Evolutionary conservation across 2,888 invertebrate species (phyloP), one percentile per base, ranked within the genome.

Genomic region (Platyscelio sp.): DNA sequence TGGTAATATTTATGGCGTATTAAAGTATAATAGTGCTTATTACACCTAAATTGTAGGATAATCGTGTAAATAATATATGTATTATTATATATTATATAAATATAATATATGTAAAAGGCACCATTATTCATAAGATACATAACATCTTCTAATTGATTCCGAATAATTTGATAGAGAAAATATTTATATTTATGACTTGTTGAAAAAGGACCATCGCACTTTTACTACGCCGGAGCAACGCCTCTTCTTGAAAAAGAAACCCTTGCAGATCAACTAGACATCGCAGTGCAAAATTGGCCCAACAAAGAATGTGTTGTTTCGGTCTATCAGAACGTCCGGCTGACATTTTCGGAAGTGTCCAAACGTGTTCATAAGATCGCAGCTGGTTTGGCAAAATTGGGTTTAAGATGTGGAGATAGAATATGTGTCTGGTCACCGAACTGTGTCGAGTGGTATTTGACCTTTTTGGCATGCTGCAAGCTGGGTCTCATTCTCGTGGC

Each of bases 341-440:
- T 95, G 15, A 96, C 95, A 0, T 97, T 94, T 87, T 86, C 90
- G 0, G 93, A 95, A 40, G 90, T 95, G 0, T 87, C 95, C n/a
- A 90, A 94, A 33, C 94, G 97, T 95, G 96, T 96, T 0, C 96
- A 97, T 91, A 94, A 94, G 71, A 90, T 98, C 3, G 97, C 97
- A 0, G 96, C 96, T 0, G 97, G 97, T 0, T 94, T 98, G 0
- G 88, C 95, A n/a, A 95, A 95, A 46, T 89, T 97, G 26, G 98
- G 98, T 0, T 90, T 98, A 20, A 91, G 95, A 72, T 95, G 94
- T 29, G 97, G 97, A 0, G 98, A 98, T 90, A 94, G 96, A 9
- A 91, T 98, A 3, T 98, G 97, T 0, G 94, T 98, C 24, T 98
- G 97, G 97, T 96, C 96, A 0, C 97, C 97, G 0, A 98, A 98